A percentile compares a stretch with the other conserved stretches of the same genome.
Conservation (phyloP, 2,888 invertebrate species). For the Neria commutata region DNA sequence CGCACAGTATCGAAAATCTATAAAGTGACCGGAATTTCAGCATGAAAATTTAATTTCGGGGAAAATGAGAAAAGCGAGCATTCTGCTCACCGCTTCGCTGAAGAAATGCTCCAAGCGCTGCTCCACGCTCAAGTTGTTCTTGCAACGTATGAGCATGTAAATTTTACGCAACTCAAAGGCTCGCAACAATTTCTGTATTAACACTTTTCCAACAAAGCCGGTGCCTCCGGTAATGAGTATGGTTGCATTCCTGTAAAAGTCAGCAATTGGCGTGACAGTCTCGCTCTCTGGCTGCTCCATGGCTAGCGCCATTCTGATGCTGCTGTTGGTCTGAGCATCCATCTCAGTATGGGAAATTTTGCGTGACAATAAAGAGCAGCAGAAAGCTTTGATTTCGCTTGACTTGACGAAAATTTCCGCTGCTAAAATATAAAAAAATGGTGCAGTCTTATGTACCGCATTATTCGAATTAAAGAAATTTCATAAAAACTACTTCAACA, state of each 20-base stretch:
- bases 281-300: background rate
- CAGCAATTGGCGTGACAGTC: constrained; percentile 47
- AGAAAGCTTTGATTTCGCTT: constrained; percentile 41
- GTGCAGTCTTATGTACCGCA: no score
- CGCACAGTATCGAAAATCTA: constrained; percentile 67
- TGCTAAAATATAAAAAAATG: no score
- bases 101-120: constrained; percentile 57
- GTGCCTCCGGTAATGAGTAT: constrained; percentile 62
- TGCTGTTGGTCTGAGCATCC: background rate
- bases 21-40: background rate
- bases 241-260: constrained; percentile 59
- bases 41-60: background rate
- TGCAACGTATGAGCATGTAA: constrained; percentile 60
- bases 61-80: background rate
- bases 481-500: no score
- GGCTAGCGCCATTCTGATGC: background rate
- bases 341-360: constrained; percentile 20
- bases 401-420: background rate
- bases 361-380: constrained; percentile 41
- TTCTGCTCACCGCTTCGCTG: constrained; percentile 54
- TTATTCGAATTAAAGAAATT: no score
- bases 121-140: constrained; percentile 56
- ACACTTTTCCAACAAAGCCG: constrained; percentile 61
- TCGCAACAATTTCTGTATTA: constrained; percentile 59
- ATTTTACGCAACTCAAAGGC: constrained; percentile 58